Evolutionary conservation across 2,888 invertebrate species (phyloP), one percentile per base, ranked within the genome.

Genomic region (Crossocerus cetratus): DNA sequence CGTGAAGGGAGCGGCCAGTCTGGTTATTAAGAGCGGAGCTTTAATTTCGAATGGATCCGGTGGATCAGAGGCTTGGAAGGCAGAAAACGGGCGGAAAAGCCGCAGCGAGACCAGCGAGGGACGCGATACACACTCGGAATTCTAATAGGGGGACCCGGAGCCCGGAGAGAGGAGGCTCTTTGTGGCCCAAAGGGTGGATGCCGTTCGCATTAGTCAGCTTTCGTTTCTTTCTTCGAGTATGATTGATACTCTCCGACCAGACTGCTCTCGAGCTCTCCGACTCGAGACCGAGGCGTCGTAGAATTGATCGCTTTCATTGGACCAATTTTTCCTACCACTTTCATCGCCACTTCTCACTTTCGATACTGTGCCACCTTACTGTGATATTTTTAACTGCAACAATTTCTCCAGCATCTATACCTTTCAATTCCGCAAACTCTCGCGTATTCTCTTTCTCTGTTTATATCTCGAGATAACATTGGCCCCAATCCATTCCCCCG

Each of bases 1-100:
- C 49, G 49, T 49, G 49, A 13, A 16, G 5, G 49, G 49, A 16
- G n/a, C 49, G 16, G n/a, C 49, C 14, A 16, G 49, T 49, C 16
- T 49, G 14, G 49, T 49, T 22, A 56, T 49, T 49, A 49, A n/a
- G 49, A 49, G 49, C 13, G n/a, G 49, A 32, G 32, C 65, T 74
- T 68, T 58, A 72, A 72, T 69, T 74, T 72, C 59, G 62, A 65
- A 74, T 72, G 68, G 68, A 74, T 72, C 64, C 64, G 60, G 57
- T 53, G 45, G 45, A 32, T 18, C 55, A 21, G 23, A 45, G 55
- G 21, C 72, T 3, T n/a, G 57, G 42, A 44, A 61, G 65, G 44
- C 70, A 23, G 64, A n/a, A 61, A 73, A 66, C 60, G 43, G 60
- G 66, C 66, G 59, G 68, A 57, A 59, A 75, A 58, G 55, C 18